Evolutionary conservation across 2,113 vertebrate species (phyloP).

Genomic region (Pelvicachromis taeniatus): DNA sequence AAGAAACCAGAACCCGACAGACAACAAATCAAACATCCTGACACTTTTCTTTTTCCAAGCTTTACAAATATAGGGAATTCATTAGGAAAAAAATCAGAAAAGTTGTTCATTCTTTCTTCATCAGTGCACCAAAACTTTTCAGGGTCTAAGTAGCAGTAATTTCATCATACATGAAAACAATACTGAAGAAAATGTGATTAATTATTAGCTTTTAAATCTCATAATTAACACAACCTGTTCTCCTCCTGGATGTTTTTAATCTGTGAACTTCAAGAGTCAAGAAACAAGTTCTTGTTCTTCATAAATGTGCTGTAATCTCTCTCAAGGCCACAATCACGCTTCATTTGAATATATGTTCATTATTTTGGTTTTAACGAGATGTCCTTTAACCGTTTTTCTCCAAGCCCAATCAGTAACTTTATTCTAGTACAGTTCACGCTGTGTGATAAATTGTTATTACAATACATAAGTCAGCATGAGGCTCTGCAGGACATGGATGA

Average conservation of each 20-base stretch:
- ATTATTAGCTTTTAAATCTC: not conserved
- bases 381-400: not conserved
- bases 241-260: not conserved
- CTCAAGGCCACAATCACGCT: not conserved
- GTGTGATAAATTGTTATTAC: not conserved
- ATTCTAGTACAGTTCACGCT: not conserved
- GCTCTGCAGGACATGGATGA: not conserved
- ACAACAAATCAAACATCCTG: not conserved
- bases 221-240: not conserved
- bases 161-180: not conserved
- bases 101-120: not conserved
- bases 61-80: not conserved
- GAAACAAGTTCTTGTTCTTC: not conserved
- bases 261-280: not conserved
- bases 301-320: not conserved
- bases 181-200: not conserved
- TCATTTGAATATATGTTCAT: not conserved
- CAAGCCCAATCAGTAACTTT: not conserved
- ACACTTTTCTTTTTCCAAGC: not conserved
- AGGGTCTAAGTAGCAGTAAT: not conserved
- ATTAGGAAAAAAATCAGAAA: not conserved
- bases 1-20: not conserved
- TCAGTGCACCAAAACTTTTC: not conserved
- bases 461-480: not conserved
- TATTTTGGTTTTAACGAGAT: not conserved